phyloP scores from a whole-genome alignment of 1,140 invertebrate species.

The Acromyrmex echinatior region DNA sequence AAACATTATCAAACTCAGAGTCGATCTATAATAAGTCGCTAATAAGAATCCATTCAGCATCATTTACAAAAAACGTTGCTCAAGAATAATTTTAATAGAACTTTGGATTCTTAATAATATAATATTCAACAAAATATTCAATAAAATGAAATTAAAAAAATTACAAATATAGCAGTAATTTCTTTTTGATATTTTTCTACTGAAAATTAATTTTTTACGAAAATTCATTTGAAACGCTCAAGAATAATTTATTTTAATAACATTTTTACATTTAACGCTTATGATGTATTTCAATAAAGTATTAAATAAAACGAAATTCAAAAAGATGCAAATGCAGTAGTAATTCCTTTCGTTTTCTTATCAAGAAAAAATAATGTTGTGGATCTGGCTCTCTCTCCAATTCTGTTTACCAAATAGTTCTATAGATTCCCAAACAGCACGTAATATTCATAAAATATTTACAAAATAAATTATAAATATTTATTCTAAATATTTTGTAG shows the following conservation, averaged over 20 bases:
- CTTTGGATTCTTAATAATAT: background rate
- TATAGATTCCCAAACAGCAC: too few relatives aligned
- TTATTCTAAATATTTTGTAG: too few relatives aligned
- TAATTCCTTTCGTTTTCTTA: background rate
- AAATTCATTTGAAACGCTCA: background rate
- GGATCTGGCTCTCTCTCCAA: background rate
- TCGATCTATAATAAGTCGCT: background rate
- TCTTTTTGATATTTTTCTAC: background rate
- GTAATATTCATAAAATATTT: too few relatives aligned
- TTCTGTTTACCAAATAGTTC: background rate
- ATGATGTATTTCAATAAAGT: background rate
- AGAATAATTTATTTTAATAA: conserved; percentile 2
- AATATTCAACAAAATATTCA: background rate
- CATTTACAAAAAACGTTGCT: background rate
- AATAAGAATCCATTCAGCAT: background rate
- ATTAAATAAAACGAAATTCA: background rate
- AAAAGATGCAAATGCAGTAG: background rate
- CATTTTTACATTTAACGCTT: background rate
- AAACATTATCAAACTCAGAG: background rate
- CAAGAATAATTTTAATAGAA: background rate
- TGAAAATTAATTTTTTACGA: background rate
- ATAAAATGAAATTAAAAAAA: background rate
- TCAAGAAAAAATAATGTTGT: background rate
- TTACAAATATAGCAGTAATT: background rate
- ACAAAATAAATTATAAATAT: too few relatives aligned